These are phyloP conservation scores for Erythrocercus mccallii DNA, from an alignment of 2,113 vertebrate species.

Conservation along the genomic window DNA sequence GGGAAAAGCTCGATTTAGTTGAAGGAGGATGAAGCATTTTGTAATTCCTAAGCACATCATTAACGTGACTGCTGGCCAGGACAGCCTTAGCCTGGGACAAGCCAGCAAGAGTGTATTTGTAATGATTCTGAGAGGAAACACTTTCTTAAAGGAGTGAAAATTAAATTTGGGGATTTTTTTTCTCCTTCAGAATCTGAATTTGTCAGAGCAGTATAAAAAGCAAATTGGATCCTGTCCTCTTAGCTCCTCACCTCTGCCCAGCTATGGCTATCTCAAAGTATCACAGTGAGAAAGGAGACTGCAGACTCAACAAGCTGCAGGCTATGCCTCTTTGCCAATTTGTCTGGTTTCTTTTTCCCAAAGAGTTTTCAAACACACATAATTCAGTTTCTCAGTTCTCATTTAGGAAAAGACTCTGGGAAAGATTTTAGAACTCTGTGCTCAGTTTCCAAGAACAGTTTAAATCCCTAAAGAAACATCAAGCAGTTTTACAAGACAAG, in stretches of 20 bases:
- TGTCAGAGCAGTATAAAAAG: background rate
- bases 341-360: background rate
- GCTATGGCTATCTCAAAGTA: background rate
- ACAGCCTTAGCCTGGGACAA: background rate
- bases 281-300: background rate
- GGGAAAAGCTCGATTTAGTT: background rate
- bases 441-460: background rate
- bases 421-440: background rate
- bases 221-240: background rate
- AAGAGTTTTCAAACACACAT: background rate
- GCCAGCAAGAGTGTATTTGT: background rate
- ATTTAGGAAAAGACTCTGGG: background rate
- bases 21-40: background rate
- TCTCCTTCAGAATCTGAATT: background rate
- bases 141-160: background rate
- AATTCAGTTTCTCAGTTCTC: background rate
- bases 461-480: background rate
- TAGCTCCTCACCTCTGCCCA: background rate
- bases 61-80: background rate
- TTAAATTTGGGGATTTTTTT: background rate
- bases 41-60: background rate
- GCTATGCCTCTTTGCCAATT: background rate
- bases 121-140: background rate
- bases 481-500: background rate
- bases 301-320: background rate